Percentiles rank a stretch among this genome's conserved stretches.
These are phyloP conservation scores for Parasteatoda lunata DNA, from an alignment of 2,888 invertebrate genomes.

Conservation along the genomic window DNA sequence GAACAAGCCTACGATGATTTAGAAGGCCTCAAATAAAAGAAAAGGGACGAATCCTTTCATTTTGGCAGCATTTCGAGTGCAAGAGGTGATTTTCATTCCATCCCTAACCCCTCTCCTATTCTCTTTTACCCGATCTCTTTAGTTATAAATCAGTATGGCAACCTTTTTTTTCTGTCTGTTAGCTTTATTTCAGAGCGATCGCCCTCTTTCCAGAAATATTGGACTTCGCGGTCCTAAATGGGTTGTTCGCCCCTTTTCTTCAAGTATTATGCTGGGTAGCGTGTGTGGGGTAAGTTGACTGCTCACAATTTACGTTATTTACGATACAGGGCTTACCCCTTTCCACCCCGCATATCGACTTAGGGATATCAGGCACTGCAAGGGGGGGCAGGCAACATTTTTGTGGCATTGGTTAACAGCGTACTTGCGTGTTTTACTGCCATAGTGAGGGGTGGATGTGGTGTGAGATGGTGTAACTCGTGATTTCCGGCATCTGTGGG, in stretches of 20 bases:
- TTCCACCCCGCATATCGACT: conserved; percentile 7
- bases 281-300: background rate
- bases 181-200: background rate
- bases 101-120: background rate
- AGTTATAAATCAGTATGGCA: conserved; percentile 42
- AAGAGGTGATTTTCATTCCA: conserved; percentile 49
- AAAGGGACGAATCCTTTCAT: conserved; percentile 28
- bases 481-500: conserved; percentile 31
- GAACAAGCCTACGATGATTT: conserved; percentile 55
- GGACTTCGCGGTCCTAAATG: conserved; percentile 17
- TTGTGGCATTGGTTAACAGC: conserved; percentile 40
- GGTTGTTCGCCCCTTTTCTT: conserved; percentile 24
- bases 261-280: background rate
- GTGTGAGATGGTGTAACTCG: background rate
- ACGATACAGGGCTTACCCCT: background rate
- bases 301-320: conserved; percentile 11
- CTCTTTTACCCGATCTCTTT: conserved; percentile 15
- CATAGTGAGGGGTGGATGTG: background rate
- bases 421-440: conserved; percentile 44
- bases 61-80: background rate
- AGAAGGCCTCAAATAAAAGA: conserved; percentile 46
- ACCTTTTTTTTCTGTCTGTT: background rate
- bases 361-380: conserved; percentile 15
- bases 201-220: conserved; percentile 21
- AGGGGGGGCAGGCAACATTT: conserved; percentile 22